These are phyloP conservation scores for Pseudoips prasinana DNA, from an alignment of 2,888 invertebrate genomes.

Conservation along the genomic window DNA sequence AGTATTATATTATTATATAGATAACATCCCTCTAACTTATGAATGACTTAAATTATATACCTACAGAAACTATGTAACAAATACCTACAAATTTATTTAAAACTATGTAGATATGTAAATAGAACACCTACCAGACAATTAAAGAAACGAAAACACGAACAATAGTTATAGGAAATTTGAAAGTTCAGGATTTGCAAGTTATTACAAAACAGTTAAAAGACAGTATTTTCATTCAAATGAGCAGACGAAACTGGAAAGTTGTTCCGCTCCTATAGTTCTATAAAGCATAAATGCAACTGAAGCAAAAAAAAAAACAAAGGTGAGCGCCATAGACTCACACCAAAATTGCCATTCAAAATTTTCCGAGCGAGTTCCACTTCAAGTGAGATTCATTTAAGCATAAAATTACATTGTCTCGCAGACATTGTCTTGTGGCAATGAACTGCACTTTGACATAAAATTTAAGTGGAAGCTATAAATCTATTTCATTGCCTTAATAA, in stretches of 20 bases:
- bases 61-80: too few relatives aligned
- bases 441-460: conserved; percentile 82
- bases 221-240: conserved; percentile 48
- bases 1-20: too few relatives aligned
- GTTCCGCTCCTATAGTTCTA: conserved; percentile 72
- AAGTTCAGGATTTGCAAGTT: conserved; percentile 45
- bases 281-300: conserved; percentile 76
- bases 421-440: conserved; percentile 79
- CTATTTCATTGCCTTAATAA: conserved; percentile 79
- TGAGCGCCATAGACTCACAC: conserved; percentile 56
- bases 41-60: too few relatives aligned
- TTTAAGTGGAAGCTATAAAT: conserved; percentile 76
- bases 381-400: conserved; percentile 75
- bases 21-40: too few relatives aligned
- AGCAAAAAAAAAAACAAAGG: conserved; percentile 64
- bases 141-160: conserved; percentile 13
- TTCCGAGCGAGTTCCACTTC: conserved; percentile 75
- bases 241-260: conserved; percentile 61
- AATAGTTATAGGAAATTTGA: conserved; percentile 32
- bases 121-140: too few relatives aligned
- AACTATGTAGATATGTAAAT: too few relatives aligned
- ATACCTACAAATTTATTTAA: too few relatives aligned
- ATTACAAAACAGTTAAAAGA: conserved; percentile 42
- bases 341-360: conserved; percentile 77
- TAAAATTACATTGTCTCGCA: conserved; percentile 80